Base-by-base conservation (phyloP, 2,888 invertebrate genomes). In the Tiliacea aurago region DNA sequence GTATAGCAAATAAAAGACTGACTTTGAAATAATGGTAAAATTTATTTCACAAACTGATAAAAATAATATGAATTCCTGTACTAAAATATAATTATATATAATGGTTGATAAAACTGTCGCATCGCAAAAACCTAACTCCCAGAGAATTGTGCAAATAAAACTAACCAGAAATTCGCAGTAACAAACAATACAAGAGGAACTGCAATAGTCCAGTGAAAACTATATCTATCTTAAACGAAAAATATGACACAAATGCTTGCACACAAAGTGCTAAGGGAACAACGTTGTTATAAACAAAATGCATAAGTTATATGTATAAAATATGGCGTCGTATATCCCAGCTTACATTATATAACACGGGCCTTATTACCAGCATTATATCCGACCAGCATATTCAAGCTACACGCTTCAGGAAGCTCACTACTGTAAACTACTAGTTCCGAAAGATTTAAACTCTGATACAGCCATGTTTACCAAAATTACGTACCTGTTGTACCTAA, bases 401-500 rank as follows among this genome's bases (percentile, higher is more conserved):
- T 56, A 56, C 73, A 78, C 79, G 83, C 73, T 70, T 83, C 69
- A 78, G 73, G 83, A 80, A 83, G 55, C 47, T 78, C 55, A 69
- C 55, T 59, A 73, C 62, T 55, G 63, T 55, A 78, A 73, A 80
- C 73, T 73, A 73, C 63, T 18, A 62, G 68, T 78, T 78, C 49
- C 63, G 68, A 56, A 78, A 80, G 83, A 80, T 83, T 67, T 73
- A 78, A 83, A 78, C 58, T 66, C 47, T 23, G 83, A 80, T 80
- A 83, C 33, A n/a, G 47, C 53, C 59, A 41, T 70, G 70, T 58
- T 76, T 66, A 66, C 56, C 53, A 41, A 73, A 63, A 59, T 66
- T 63, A 69, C 33, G 66, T 58, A 82, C 81, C 73, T 82, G 81
- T 82, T 84, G 73, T 76, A 49, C 61, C 41, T 51, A 47, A 73